These are phyloP conservation scores for Bemisia tabaci DNA, from an alignment of 1,140 invertebrate genomes.

Conservation along the genomic window DNA sequence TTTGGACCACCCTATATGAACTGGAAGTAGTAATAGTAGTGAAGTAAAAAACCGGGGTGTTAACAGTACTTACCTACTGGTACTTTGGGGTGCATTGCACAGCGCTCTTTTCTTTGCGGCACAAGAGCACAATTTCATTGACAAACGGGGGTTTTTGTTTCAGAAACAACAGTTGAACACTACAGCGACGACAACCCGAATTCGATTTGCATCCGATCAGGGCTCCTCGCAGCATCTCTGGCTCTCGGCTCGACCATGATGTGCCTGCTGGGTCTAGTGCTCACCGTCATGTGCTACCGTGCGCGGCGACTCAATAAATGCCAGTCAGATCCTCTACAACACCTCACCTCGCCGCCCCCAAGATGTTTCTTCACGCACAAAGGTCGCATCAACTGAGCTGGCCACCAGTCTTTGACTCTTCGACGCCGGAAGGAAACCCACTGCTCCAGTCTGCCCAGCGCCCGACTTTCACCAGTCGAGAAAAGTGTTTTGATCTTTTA, in stretches of 20 bases:
- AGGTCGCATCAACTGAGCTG: conserved; percentile 47
- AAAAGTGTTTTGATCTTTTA: not conserved
- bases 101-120: too few species aligned
- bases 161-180: conserved; percentile 33
- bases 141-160: too few species aligned
- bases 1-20: too few species aligned
- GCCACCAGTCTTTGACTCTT: not conserved
- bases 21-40: too few species aligned
- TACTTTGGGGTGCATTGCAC: too few species aligned
- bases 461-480: not conserved
- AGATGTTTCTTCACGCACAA: conserved; percentile 56
- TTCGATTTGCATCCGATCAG: conserved; percentile 56
- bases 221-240: conserved; percentile 56
- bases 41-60: too few species aligned
- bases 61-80: too few species aligned
- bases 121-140: too few species aligned
- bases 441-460: not conserved
- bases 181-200: conserved; percentile 33
- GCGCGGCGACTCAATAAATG: conserved; percentile 39
- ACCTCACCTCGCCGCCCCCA: conserved; percentile 30
- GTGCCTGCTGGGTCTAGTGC: conserved; percentile 49
- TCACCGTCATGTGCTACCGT: conserved; percentile 54
- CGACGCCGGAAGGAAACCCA: not conserved
- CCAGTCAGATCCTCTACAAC: conserved; percentile 14
- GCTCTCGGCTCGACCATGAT: conserved; percentile 50